Conservation (phyloP, 2,113 vertebrate genomes). For the Kryptolebias marmoratus region DNA sequence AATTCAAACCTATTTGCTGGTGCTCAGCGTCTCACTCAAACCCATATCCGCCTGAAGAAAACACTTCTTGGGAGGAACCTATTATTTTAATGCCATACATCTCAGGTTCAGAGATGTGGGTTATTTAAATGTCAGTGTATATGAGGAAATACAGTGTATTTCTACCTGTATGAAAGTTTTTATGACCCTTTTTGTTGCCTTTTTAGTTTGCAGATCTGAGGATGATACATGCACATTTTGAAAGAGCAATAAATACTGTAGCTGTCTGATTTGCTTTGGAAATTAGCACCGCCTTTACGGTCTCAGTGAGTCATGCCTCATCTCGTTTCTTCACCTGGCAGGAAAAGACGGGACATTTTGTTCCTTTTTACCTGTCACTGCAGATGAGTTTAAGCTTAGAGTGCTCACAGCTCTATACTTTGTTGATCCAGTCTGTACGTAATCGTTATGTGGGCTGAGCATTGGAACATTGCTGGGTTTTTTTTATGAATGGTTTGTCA, state of each 20-base stretch:
- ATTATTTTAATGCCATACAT: conserved; percentile 29
- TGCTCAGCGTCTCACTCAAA: conserved; percentile 33
- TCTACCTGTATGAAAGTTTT: neutral
- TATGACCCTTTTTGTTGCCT: conserved; percentile 24
- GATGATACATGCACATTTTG: conserved; percentile 17
- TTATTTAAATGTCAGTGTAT: conserved; percentile 11
- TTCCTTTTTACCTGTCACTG: conserved; percentile 44
- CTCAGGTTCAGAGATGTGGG: conserved; percentile 4
- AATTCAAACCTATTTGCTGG: conserved; percentile 36
- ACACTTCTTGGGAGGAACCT: conserved; percentile 30
- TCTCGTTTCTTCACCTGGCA: conserved; percentile 59
- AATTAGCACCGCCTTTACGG: conserved; percentile 26
- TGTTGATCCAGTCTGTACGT: conserved; percentile 29
- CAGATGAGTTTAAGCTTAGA: conserved; percentile 29
- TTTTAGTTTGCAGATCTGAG: conserved; percentile 3
- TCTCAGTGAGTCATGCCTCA: conserved; percentile 58
- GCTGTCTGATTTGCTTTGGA: conserved; percentile 48
- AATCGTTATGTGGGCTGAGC: conserved; percentile 17
- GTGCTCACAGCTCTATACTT: conserved; percentile 17
- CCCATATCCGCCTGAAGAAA: conserved; percentile 27
- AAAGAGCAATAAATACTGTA: conserved; percentile 22
- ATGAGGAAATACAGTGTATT: neutral
- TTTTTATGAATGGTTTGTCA: conserved; percentile 19
- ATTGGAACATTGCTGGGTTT: conserved; percentile 2
- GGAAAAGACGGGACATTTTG: conserved; percentile 37